These are phyloP conservation scores for Oryctes rhinoceros DNA, from an alignment of 1,140 invertebrate species.

Conservation along the genomic window DNA sequence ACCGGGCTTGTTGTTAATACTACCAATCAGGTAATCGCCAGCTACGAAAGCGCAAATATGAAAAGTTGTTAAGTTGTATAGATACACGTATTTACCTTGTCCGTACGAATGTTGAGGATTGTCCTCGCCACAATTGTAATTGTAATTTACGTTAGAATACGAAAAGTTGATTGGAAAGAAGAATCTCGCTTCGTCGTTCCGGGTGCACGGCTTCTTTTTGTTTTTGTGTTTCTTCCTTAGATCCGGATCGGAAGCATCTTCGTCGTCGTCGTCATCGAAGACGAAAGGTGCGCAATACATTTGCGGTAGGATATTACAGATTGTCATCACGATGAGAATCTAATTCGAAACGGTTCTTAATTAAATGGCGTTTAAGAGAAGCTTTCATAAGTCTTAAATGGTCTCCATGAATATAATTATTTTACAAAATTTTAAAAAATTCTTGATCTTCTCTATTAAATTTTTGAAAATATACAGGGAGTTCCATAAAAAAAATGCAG, in stretches of 20 bases:
- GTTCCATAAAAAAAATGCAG: too few relatives aligned
- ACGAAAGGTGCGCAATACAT: background rate
- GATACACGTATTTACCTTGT: background rate
- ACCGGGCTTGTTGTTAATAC: background rate
- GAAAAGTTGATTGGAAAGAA: conserved; percentile 25
- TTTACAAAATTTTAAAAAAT: too few relatives aligned
- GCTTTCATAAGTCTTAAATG: too few relatives aligned
- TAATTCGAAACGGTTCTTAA: background rate
- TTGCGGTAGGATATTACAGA: background rate
- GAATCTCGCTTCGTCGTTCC: background rate
- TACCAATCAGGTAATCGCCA: background rate
- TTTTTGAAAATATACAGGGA: too few relatives aligned
- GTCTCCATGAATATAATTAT: too few relatives aligned
- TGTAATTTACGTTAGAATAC: conserved; percentile 21
- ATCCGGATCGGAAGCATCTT: background rate
- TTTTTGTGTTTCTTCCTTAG: background rate
- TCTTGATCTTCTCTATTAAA: too few relatives aligned
- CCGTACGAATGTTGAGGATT: background rate
- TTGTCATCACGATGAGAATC: background rate
- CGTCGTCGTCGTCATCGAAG: conserved; percentile 16
- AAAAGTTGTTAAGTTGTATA: background rate
- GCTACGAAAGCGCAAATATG: background rate
- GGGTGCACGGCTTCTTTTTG: background rate
- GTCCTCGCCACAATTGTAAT: conserved; percentile 19
- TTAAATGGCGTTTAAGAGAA: background rate